Conservation (phyloP, 2,797 vertebrate genomes). For the Cercopithecus neglectus region DNA sequence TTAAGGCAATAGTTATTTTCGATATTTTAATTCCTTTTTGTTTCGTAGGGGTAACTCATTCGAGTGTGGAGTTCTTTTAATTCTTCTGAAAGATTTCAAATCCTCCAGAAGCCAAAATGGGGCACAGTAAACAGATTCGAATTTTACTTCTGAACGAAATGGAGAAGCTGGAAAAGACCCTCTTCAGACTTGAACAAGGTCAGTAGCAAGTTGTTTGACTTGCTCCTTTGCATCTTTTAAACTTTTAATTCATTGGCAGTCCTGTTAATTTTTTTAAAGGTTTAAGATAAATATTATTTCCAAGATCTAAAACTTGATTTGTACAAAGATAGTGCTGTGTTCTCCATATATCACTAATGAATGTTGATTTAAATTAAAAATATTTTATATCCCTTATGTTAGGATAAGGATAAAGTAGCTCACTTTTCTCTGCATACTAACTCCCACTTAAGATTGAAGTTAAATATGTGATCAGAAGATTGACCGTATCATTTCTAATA, state of each 20-base stretch:
- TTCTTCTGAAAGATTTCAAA: conserved; percentile 76
- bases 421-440: neutral
- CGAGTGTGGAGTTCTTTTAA: conserved; percentile 49
- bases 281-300: neutral
- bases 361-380: neutral
- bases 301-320: neutral
- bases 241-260: neutral
- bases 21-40: conserved; percentile 62
- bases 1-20: neutral
- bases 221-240: neutral
- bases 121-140: conserved; percentile 89
- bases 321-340: neutral
- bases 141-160: conserved; percentile 92
- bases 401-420: neutral
- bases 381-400: neutral
- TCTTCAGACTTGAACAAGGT: conserved; percentile 98
- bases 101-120: conserved; percentile 85
- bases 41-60: conserved; percentile 71
- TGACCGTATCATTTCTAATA: neutral
- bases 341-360: neutral
- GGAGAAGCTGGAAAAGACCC: conserved; percentile 93
- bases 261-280: neutral
- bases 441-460: neutral
- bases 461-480: neutral
- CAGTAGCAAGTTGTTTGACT: conserved; percentile 45